Base-by-base conservation (phyloP, 2,888 invertebrate genomes). In the Brachyopa scutellaris region DNA sequence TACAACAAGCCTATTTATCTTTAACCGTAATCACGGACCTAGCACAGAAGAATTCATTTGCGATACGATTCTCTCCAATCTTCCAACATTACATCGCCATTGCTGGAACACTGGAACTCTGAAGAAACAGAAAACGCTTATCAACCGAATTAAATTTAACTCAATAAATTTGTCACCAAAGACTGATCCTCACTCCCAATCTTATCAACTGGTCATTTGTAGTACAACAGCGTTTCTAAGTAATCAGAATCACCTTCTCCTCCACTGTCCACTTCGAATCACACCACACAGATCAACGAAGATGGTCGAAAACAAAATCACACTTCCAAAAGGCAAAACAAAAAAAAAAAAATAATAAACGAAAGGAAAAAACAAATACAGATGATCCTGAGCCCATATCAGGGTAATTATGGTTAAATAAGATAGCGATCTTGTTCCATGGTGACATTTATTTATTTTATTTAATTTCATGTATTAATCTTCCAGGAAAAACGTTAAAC, bases 371-470 rank as follows among this genome's bases (percentile, higher is more conserved):
- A 77, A 84, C 84, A 85, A 86, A 86, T 82, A 85, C 61, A 61
- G 74, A 73, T 77, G 77, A 67, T 82, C 84, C 83, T 78, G 77
- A 66, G 66, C 90, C 90, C 89, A 90, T 90, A 90, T 90, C 90
- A 90, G 89, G 90, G 90, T 90, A 90, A 90, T 90, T 90, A 90
- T 90, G 90, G 90, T 90, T 90, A 90, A 90, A 90, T 89, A 88
- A 88, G 90, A 90, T 90, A 90, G 89, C 88, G 88, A 90, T 90
- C 90, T 89, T 90, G 90, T 90, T 89, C 86, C 86, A 87, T 87
- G 89, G 88, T 89, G 90, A 90, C 90, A 90, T 90, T 90, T 90
- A 90, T 90, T 89, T 90, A 90, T 89, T 90, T 90, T 90, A 89
- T 89, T 89, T 90, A 90, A 90, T 90, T 90, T 90, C 85, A 88